phyloP scores from a whole-genome alignment of 53 echinoderm and acorn worm genomes.

The Paelopatides confundens region DNA sequence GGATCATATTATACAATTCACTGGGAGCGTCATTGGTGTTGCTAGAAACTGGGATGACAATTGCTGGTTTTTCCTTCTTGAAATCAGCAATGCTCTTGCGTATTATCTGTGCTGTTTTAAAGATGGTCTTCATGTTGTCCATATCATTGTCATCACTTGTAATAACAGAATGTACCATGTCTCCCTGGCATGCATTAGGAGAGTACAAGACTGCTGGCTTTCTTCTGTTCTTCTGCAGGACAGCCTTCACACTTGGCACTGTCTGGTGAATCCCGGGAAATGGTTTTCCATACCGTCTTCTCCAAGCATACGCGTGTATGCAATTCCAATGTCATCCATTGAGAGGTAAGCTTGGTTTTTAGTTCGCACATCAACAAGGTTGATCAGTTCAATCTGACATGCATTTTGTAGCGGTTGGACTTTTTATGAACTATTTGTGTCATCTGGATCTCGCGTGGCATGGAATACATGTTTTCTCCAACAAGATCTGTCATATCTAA shows the following conservation, averaged over 20 bases:
- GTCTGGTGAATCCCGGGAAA: constrained; percentile 34
- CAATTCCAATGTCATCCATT: neutral
- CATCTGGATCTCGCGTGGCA: too few relatives aligned
- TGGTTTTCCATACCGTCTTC: constrained; percentile 17
- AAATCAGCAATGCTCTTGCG: constrained; percentile 40
- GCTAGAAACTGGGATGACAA: constrained; percentile 48
- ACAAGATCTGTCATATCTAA: too few relatives aligned
- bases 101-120: constrained; percentile 11
- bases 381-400: constrained; percentile 27
- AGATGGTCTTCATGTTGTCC: constrained; percentile 21
- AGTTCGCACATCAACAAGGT: too few relatives aligned
- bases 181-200: constrained; percentile 40
- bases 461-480: too few relatives aligned
- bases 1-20: constrained; percentile 54
- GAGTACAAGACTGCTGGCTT: constrained; percentile 53
- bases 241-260: constrained; percentile 35
- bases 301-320: neutral
- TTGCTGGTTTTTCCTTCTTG: neutral
- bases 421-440: constrained; percentile 12
- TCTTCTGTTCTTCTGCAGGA: constrained; percentile 12
- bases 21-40: constrained; percentile 43
- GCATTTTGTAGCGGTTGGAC: constrained; percentile 23
- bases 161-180: constrained; percentile 44
- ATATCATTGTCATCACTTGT: constrained; percentile 24
- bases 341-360: neutral